Evolutionary conservation across 2,888 invertebrate species (phyloP), one percentile per base, ranked within the genome.

Genomic region (Halictus ligatus): DNA sequence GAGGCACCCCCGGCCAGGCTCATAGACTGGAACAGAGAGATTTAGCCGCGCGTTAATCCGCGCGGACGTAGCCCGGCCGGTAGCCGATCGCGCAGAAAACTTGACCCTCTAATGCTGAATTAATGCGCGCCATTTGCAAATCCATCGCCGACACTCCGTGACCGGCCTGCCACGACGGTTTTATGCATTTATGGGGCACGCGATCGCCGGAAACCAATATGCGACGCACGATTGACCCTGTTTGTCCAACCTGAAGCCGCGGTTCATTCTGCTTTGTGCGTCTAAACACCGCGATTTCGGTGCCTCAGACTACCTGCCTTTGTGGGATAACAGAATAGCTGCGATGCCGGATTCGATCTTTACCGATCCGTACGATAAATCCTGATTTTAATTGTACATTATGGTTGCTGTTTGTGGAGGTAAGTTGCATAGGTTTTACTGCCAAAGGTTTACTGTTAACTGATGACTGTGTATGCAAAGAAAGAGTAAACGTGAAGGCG

Each of bases 1-100:
- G 91, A 91, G 83, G 84, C 54, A 75, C 85, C 75, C 73, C 15
- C 64, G 29, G 29, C 84, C 87, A 89, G 84, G 86, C 86, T 90
- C 85, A 72, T 58, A 72, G 77, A 78, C 46, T 80, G 84, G 84
- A 86, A 90, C 84, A 69, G 80, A 83, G 86, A 83, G 54, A 54
- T 86, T 90, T 77, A 73, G 77, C 74, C 60, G 25, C 35, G 46
- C 46, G 29, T 71, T 72, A 50, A 67, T 81, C 60, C 54, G 69
- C 72, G 67, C 64, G 64, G 64, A 15, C 64, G 64, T 64, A 43
- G 25, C 40, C 54, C 21, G 54, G 75, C 54, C 21, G 54, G 75
- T 2, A 60, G 40, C 46, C 15, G 43, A 48, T 43, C 43, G 40
- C 29, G 18, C 54, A 75, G 80, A 83, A 85, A 83, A 84, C 86